Evolutionary conservation across 2,888 invertebrate genomes (phyloP).

Genomic region (Andricus curvator): DNA sequence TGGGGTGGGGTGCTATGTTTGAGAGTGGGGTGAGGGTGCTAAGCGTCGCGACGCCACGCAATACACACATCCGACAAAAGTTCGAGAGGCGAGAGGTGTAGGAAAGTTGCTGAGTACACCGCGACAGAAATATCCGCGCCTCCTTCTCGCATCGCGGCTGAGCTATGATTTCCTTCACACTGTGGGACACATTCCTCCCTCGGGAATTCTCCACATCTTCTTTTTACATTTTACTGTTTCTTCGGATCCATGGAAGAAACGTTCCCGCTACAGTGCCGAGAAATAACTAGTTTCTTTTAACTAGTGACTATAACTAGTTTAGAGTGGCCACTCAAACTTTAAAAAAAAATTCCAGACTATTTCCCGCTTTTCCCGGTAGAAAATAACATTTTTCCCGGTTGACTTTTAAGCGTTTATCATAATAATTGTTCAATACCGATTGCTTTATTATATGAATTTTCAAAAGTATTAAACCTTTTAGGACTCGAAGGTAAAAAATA

Average conservation of each 20-base stretch:
- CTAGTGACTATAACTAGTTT: no score
- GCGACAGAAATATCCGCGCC: constrained; percentile 56
- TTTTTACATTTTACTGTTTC: constrained; percentile 10
- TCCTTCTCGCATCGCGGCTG: constrained; percentile 40
- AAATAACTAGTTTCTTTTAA: no score
- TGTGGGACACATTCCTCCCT: constrained; percentile 5
- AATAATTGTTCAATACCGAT: no score
- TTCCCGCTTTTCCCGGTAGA: no score
- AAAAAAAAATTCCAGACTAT: no score
- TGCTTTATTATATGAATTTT: no score
- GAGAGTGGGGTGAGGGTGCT: constrained; percentile 61
- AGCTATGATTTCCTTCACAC: constrained; percentile 42
- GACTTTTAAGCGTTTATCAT: no score
- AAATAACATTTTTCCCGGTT: no score
- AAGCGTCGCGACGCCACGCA: constrained; percentile 61
- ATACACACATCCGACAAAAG: constrained; percentile 34
- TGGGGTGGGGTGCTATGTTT: constrained; percentile 46
- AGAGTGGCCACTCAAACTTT: no score
- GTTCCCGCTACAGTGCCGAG: not conserved
- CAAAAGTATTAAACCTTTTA: no score
- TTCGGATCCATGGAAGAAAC: not conserved
- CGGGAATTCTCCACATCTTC: not conserved
- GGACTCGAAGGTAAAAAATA: no score
- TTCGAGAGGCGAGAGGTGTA: constrained; percentile 12
- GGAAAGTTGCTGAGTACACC: constrained; percentile 40